Base-by-base conservation (phyloP, 2,113 vertebrate genomes). In the Ginglymostoma cirratum region DNA sequence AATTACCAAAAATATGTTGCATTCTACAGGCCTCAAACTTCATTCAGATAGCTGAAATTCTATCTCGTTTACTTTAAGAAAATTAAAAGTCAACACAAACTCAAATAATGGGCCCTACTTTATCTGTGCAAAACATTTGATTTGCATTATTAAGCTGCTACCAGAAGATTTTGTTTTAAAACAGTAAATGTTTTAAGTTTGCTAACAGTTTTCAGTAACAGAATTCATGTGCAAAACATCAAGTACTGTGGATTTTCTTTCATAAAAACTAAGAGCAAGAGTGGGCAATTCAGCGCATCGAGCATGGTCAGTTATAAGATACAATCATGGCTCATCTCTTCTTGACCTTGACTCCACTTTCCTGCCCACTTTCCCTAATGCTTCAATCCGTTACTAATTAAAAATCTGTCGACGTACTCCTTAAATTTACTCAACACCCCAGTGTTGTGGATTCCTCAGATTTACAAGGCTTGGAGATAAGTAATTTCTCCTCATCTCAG, bases 1-100 rank as follows among this genome's bases (percentile, higher is more conserved):
- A 97, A 7, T 24, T n/a, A 95, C 96, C 94, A 90, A 90, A 90
- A 55, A 90, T 66, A 96, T 67, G 38, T 52, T 21, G 34, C 34
- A 96, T 65, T 10, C n/a, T 66, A 38, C 6, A 38, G 34, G 38
- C 19, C n/a, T 67, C 34, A 93, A 90, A 92, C 14, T 34, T 90
- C 3, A 61, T 27, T 89, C 3, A 21, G 24, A 24, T 70, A 89
- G 30, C 34, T 6, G n/a, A 30, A 66, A n/a, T 17, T 90, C 27
- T 90, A 30, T 34, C 14, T 90, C 52, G 14, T 17, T 90, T 61
- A 61, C 24, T 55, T 27, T 55, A 66, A 3, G 66, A 92, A 93
- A 38, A 23, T 38, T 93, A 66, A 67, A 38, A 5, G 24, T 67
- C 19, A n/a, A 21, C 61, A 93, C 34, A 30, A 93, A 17, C 61